Base-by-base conservation (phyloP, 1,140 invertebrate species). In the Rhopalosiphum padi region DNA sequence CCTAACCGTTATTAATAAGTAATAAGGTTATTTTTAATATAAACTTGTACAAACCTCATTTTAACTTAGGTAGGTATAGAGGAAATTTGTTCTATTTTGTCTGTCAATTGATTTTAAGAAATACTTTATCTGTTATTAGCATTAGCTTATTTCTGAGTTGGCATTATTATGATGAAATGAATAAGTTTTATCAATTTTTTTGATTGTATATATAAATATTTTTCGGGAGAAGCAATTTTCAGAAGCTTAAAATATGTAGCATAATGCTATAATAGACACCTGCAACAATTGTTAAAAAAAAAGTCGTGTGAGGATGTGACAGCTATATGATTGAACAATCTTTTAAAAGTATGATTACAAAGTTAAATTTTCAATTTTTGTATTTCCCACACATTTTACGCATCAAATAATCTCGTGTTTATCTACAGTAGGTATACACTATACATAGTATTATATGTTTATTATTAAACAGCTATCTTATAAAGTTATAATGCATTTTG, bases 331-430 rank as follows among this genome's bases (percentile, higher is more conserved):
- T 86, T 43, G 41, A 86, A 86, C 43, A 46, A 43, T 86, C 37
- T 46, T 86, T 86, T 46, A 86, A 46, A 86, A 86, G 11, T 86
- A 46, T 25, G 85, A 86, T 86, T 30, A 46, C 8, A n/a, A 86
- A 86, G 85, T 86, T 86, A 46, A 46, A 43, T 25, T 86, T 86
- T 86, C 25, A 86, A 86, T 86, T 86, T 86, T 43, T 46, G 25
- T 30, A 86, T 7, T 77, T n/a, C 25, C 0, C 25, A 21, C 22
- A 41, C 6, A 83, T 83, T 23, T 83, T 41, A 37, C 41, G 41
- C 8, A 41, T 11, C 21, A 3, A 85, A 41, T 85, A 85, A 85
- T 41, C 22, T 85, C 23, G 21, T 83, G 35, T 83, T 22, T 37
- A 83, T 35, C 35, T 83, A 23, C 21, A 7, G 25, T 60, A 60